A percentile compares a stretch with the other conserved stretches of the same genome.
phyloP scores from a whole-genome alignment of 2,888 invertebrate genomes.

The Tetropium fuscum region DNA sequence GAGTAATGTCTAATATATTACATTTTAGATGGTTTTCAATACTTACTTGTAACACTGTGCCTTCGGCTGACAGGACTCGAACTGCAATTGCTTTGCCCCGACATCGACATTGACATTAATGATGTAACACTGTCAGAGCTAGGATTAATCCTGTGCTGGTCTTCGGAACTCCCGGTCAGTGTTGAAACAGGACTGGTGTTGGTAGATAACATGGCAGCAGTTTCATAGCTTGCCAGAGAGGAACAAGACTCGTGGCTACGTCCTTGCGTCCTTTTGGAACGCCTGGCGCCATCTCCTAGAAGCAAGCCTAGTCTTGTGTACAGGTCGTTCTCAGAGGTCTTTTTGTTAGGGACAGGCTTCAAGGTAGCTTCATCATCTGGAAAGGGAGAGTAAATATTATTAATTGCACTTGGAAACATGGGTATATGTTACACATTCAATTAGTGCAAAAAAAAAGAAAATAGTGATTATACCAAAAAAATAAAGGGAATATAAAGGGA shows the following conservation, averaged over 20 bases:
- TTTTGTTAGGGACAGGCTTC: slow-evolving; percentile 70
- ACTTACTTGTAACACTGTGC: slow-evolving; percentile 83
- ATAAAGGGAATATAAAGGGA: too few species aligned
- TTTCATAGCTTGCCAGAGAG: slow-evolving; percentile 71
- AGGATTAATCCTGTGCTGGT: slow-evolving; percentile 68
- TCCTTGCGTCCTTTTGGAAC: slow-evolving; percentile 45
- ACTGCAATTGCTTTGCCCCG: slow-evolving; percentile 83
- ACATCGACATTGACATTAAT: slow-evolving; percentile 80
- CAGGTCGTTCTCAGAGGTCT: slow-evolving; percentile 80
- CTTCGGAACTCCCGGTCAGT: slow-evolving; percentile 86
- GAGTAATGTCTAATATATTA: neutral
- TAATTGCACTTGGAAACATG: too few species aligned
- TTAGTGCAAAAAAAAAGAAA: slow-evolving; percentile 25
- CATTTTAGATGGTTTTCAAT: slow-evolving; percentile 6
- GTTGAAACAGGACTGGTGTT: slow-evolving; percentile 93
- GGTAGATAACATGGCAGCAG: slow-evolving; percentile 76
- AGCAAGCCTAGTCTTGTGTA: slow-evolving; percentile 87
- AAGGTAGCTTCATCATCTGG: slow-evolving; percentile 81
- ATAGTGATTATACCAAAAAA: too few species aligned
- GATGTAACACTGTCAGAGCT: slow-evolving; percentile 80
- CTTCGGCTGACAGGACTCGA: slow-evolving; percentile 83
- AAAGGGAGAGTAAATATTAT: slow-evolving; percentile 37
- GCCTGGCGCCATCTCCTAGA: slow-evolving; percentile 76
- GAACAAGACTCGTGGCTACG: slow-evolving; percentile 67
- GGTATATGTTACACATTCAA: slow-evolving; percentile 19